Conservation (phyloP, 2,797 vertebrate genomes). For the Halcyon leucocephala region DNA sequence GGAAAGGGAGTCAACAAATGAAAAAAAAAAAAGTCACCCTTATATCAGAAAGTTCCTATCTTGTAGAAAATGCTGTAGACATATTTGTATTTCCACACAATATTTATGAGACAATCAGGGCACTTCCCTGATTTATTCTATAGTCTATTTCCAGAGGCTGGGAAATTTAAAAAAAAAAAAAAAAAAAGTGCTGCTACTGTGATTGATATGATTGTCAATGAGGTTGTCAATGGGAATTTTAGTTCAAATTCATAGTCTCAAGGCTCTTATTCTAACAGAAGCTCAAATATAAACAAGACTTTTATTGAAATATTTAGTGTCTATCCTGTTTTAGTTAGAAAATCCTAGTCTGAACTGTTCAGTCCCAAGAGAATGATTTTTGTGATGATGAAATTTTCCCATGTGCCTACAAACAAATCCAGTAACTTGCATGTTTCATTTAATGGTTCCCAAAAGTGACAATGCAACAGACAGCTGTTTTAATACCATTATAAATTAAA, state of each 20-base stretch:
- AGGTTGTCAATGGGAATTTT: background rate
- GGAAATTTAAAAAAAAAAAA: background rate
- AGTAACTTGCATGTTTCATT: background rate
- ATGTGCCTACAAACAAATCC: background rate
- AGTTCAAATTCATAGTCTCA: background rate
- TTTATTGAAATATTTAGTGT: background rate
- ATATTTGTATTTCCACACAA: background rate
- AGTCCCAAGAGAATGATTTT: background rate
- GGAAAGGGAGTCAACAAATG: background rate
- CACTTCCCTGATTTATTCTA: background rate
- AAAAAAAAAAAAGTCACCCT: background rate
- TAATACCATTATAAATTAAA: background rate
- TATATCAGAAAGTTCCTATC: background rate
- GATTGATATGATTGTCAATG: background rate
- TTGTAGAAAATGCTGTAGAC: background rate
- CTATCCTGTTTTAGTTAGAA: background rate
- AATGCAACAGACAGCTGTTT: background rate
- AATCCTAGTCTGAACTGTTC: background rate
- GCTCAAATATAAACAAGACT: background rate
- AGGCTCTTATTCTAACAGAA: background rate
- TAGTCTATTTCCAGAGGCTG: background rate
- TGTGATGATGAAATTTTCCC: background rate
- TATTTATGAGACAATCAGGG: background rate
- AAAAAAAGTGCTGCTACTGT: background rate
- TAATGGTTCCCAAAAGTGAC: slow-evolving; percentile 31